These are phyloP conservation scores for Drosophila kikkawai DNA, from an alignment of 1,140 invertebrate species.

Conservation along the genomic window DNA sequence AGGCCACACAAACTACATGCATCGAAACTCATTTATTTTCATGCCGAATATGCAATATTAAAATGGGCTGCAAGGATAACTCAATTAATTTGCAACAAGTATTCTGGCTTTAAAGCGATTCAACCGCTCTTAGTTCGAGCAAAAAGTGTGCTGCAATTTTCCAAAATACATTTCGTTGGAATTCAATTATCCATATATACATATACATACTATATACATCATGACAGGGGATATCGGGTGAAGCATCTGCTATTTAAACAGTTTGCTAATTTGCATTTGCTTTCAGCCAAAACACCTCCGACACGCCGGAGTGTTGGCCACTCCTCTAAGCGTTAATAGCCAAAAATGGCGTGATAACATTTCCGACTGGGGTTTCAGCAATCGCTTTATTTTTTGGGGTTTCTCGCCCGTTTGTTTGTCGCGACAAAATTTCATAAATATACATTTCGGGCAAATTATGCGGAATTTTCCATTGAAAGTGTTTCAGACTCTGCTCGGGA, in stretches of 20 bases:
- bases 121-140: slow-evolving; percentile 12
- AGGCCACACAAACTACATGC: slow-evolving; percentile 14
- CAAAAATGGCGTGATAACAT: slow-evolving; percentile 44
- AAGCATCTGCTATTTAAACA: slow-evolving; percentile 67
- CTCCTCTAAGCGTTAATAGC: slow-evolving; percentile 44
- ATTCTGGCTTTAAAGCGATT: slow-evolving; percentile 54
- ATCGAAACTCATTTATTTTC: slow-evolving; percentile 56
- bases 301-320: slow-evolving; percentile 20
- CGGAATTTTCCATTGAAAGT: slow-evolving; percentile 54
- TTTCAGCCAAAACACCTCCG: slow-evolving; percentile 68
- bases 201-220: neutral
- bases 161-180: slow-evolving; percentile 35
- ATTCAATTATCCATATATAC: slow-evolving; percentile 56
- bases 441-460: slow-evolving; percentile 73
- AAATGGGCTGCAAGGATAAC: slow-evolving; percentile 58
- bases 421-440: slow-evolving; percentile 78
- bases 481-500: slow-evolving; percentile 14
- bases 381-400: slow-evolving; percentile 17
- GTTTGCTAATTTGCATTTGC: slow-evolving; percentile 76
- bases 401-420: slow-evolving; percentile 12
- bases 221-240: neutral
- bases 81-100: slow-evolving; percentile 76
- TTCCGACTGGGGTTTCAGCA: slow-evolving; percentile 5
- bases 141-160: slow-evolving; percentile 36
- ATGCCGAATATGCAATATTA: slow-evolving; percentile 45